These are phyloP conservation scores for Coregonus clupeaformis DNA, from an alignment of 2,113 vertebrate species.

Conservation along the genomic window DNA sequence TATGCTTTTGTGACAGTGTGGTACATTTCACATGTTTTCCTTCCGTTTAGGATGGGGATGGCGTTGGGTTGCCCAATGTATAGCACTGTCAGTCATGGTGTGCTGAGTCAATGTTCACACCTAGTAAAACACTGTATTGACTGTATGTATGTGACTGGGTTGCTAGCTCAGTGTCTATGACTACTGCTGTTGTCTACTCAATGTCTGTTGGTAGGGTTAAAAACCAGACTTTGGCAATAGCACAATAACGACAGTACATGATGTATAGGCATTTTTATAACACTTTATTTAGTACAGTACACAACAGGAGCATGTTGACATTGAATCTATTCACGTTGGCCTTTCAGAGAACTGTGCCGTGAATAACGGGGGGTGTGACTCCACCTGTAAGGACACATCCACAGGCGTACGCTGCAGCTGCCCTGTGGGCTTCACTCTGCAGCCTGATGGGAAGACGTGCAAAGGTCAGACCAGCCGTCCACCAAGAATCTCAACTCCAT, in stretches of 20 bases:
- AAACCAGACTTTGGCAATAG: not conserved
- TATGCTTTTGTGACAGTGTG: slow-evolving; percentile 71
- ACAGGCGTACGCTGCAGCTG: slow-evolving; percentile 97
- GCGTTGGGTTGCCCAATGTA: slow-evolving; percentile 35
- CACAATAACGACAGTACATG: no score
- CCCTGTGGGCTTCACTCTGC: slow-evolving; percentile 89
- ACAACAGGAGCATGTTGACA: not conserved
- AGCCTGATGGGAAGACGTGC: slow-evolving; percentile 93
- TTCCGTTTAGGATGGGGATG: slow-evolving; percentile 39
- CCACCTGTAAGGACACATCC: slow-evolving; percentile 95
- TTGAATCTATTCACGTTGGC: not conserved
- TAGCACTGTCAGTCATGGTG: slow-evolving; percentile 43
- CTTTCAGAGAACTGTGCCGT: slow-evolving; percentile 92
- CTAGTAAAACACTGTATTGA: slow-evolving; percentile 26
- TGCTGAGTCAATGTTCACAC: slow-evolving; percentile 36
- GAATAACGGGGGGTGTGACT: slow-evolving; percentile 96
- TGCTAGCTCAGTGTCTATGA: not conserved
- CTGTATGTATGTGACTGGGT: not conserved
- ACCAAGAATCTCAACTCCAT: no score
- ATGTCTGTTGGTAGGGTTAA: not conserved
- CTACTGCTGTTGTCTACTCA: not conserved
- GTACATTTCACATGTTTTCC: slow-evolving; percentile 71
- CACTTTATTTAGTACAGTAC: not conserved
- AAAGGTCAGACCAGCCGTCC: slow-evolving; percentile 79
- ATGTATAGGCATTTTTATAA: no score